Base-by-base conservation (phyloP, 30 jellyfish, hydroid and myxozoan genomes). In the Hydractinia symbiolongicarpus region DNA sequence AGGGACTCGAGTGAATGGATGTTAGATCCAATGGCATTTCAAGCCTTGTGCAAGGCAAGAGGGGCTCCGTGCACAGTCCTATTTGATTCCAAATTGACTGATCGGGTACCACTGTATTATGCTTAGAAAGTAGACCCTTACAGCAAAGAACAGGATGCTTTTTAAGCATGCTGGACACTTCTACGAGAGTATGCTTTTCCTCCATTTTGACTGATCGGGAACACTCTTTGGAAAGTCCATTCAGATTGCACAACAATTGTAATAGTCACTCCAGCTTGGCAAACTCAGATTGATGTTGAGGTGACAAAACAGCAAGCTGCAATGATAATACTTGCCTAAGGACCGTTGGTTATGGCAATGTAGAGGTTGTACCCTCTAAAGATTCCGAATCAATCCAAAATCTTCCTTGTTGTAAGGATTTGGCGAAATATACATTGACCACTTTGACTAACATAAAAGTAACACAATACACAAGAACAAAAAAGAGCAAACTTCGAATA, bases 1-100 rank as follows among this genome's bases (percentile, higher is more conserved):
- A 19, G 30, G 83, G 83, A 44, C 57, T 75, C 83, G 73, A 75
- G 83, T 77, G 83, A 75, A 55, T 75, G 79, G 72, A 75, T 51
- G 55, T 72, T 75, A 40, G 44, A 75, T 8, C 83, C 71, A 9
- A 72, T 54, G 55, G 57, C 54, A 9, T 75, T 75, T 21, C 71
- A 50, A 75, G 15, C 13, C 5, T 16, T 75, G 73, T 50, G 73
- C 30, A 61, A 15, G 17, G 30, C 44, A 10, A 49, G 53, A 72
- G 83, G 83, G 73, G 1, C 44, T 20, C 83, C 83, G 16, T 72
- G 55, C 11, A 75, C 55, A 30, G 44, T 0, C 44, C 44, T 30
- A 30, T 30, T 30, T 30, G 44, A 0, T 11, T 11, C 53, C 78
- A 68, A 1, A 21, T 50, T 68, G 50, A 68, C 21, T 1, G 1